Conservation (phyloP, 1,140 invertebrate species). For the Lordiphosa collinella region DNA sequence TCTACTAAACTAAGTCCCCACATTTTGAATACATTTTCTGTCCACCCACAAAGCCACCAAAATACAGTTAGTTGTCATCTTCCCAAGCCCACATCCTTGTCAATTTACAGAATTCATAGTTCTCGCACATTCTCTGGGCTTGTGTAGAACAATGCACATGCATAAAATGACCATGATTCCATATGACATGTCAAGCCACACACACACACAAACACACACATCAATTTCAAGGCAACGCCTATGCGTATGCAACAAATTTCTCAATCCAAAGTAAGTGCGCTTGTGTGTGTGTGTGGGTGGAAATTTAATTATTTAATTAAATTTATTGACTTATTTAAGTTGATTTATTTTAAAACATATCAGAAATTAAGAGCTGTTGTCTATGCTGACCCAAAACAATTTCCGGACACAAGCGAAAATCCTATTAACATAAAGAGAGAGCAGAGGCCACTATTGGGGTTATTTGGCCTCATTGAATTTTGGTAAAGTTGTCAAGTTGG, state of each 20-base stretch:
- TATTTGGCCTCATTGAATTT: constrained; percentile 15
- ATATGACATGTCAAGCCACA: constrained; percentile 27
- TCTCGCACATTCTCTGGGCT: constrained; percentile 18
- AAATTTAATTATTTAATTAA: constrained; percentile 53
- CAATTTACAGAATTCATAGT: constrained; percentile 44
- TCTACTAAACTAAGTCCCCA: too few relatives aligned
- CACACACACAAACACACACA: constrained; percentile 16
- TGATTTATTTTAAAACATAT: constrained; percentile 31
- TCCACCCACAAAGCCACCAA: too few relatives aligned
- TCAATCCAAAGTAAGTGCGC: not conserved
- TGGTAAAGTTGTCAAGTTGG: constrained; percentile 17
- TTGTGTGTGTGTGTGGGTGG: constrained; percentile 1
- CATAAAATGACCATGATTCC: constrained; percentile 55
- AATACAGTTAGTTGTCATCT: not conserved
- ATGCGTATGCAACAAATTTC: constrained; percentile 52
- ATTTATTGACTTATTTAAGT: constrained; percentile 57
- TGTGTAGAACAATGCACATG: constrained; percentile 45
- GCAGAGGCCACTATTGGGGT: not conserved
- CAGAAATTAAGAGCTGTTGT: constrained; percentile 28
- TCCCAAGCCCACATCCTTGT: constrained; percentile 36
- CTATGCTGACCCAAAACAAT: constrained; percentile 26
- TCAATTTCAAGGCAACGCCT: constrained; percentile 39
- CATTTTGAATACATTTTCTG: too few relatives aligned
- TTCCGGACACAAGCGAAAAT: constrained; percentile 32
- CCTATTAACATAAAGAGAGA: constrained; percentile 29